Evolutionary conservation across 2,888 invertebrate genomes (phyloP), one percentile per base, ranked within the genome.

Genomic region (Apocheima hispidaria): DNA sequence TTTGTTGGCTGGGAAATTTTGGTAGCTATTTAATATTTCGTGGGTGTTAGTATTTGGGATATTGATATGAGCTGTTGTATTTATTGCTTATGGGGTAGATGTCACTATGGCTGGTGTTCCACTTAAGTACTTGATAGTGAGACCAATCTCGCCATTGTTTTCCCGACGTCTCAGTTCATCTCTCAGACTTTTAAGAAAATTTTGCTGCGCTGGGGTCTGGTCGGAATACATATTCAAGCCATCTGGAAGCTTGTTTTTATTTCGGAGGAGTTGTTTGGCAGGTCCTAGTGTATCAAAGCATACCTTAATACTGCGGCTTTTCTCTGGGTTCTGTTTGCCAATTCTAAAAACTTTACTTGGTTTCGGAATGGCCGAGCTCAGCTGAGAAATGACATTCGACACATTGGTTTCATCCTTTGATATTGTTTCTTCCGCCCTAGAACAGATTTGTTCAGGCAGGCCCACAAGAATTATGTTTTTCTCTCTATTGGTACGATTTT

Each of bases 51-150:
- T 46, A 9, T 9, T n/a, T 26, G 1, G 0, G 6, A 1, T 4
- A 28, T 10, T 30, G 10, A 3, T 14, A 12, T 7, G 14, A 14
- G 43, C n/a, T n/a, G n/a, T 5, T 35, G 43, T 21, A 16, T 7
- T 21, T 14, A 21, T 30, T 48, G 21, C 5, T 33, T 40, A 1
- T 12, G 55, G 14, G 21, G 14, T 10, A 2, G 6, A 12, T 18
- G 26, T 51, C 20, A 50, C 49, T 9, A 72, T 73, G 14, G 38
- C 64, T 0, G 74, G 77, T 35, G 46, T 62, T 12, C 72, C 74
- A 50, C 72, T 71, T 7, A 71, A 48, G 35, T 74, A 77, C 62
- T 77, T 77, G 3, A 75, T 74, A 21, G 44, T 68, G 1, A 72
- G 41, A 16, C 72, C 46, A 12, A 20, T 60, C 60, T 77, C 72